phyloP scores from a whole-genome alignment of 2,113 vertebrate genomes.

The Alaudala cheleensis region DNA sequence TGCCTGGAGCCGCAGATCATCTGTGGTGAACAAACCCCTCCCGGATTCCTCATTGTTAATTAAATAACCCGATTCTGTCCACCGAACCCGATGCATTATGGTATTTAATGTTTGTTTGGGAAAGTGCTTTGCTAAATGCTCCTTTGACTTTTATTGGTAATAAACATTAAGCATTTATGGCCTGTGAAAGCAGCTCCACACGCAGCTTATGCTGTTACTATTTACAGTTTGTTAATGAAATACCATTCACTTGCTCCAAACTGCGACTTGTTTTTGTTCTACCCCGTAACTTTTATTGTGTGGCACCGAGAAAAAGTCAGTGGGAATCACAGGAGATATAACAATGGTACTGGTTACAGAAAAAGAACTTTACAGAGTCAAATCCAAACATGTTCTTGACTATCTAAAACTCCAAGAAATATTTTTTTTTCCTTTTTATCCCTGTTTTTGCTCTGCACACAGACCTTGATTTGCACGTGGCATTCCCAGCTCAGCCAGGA shows the following conservation, averaged over 20 bases:
- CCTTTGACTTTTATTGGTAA: slow-evolving; percentile 84
- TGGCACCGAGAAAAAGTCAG: slow-evolving; percentile 40
- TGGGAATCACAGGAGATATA: slow-evolving; percentile 37
- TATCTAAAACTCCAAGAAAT: neutral
- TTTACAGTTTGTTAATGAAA: slow-evolving; percentile 82
- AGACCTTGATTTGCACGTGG: neutral
- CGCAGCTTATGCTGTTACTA: slow-evolving; percentile 77
- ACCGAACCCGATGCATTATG: slow-evolving; percentile 79
- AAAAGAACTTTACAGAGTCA: neutral
- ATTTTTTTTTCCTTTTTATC: neutral
- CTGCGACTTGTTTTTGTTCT: slow-evolving; percentile 73
- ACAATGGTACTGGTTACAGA: neutral
- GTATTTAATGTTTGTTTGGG: slow-evolving; percentile 83
- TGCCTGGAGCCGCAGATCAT: slow-evolving; percentile 61
- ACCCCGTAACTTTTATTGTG: slow-evolving; percentile 71
- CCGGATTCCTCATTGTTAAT: slow-evolving; percentile 78
- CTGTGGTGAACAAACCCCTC: slow-evolving; percentile 72
- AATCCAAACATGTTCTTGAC: neutral
- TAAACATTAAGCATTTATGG: slow-evolving; percentile 86
- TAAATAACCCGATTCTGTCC: slow-evolving; percentile 79
- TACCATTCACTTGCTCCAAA: slow-evolving; percentile 74
- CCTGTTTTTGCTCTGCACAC: neutral
- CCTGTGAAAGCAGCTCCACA: slow-evolving; percentile 76
- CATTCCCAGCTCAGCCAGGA: neutral
- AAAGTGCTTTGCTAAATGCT: slow-evolving; percentile 83